Base-by-base conservation (phyloP, 2,113 vertebrate genomes). In the Mola mola region DNA sequence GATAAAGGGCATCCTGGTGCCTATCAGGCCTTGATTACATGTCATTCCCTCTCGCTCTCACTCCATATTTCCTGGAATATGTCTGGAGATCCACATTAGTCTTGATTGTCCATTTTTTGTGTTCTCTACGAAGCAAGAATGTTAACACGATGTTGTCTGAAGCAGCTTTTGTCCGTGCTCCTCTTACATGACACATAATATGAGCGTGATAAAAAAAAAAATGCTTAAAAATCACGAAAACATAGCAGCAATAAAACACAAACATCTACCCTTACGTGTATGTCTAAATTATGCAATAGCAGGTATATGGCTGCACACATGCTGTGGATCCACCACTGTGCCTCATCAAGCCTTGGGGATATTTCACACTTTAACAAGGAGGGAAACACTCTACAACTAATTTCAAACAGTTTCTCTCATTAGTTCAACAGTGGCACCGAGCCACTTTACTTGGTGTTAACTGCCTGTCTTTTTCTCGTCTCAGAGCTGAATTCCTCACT, bases 381-480 rank as follows among this genome's bases (percentile, higher is more conserved):
- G 1, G 19, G n/a, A 64, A 70, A 59, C 28, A 29, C 34, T 69
- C n/a, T 31, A 24, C 26, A 51, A 29, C 41, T 38, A 8, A 29
- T 47, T 50, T 53, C 19, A 50, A 63, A 56, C 25, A 28, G 55
- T 38, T 62, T 38, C 15, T 66, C 20, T 67, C 58, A 71, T 76
- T 53, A 78, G 31, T 26, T 24, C 28, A 56, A 20, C 60, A n/a
- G 2, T 34, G 59, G 57, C 60, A 41, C 22, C 2, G 2, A 26
- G 42, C 38, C 46, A 63, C 42, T 51, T 68, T 78, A 85, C 82
- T 63, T 28, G 38, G 60, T 65, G 56, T 70, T 68, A 78, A 78
- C 61, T 17, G 37, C 62, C 50, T 68, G 66, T 67, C 59, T n/a
- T 51, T 9, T 72, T 37, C 24, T 26, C 16, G 19, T 64, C 25